Conservation (phyloP, 1,140 invertebrate species). For the Ooceraea biroi region DNA sequence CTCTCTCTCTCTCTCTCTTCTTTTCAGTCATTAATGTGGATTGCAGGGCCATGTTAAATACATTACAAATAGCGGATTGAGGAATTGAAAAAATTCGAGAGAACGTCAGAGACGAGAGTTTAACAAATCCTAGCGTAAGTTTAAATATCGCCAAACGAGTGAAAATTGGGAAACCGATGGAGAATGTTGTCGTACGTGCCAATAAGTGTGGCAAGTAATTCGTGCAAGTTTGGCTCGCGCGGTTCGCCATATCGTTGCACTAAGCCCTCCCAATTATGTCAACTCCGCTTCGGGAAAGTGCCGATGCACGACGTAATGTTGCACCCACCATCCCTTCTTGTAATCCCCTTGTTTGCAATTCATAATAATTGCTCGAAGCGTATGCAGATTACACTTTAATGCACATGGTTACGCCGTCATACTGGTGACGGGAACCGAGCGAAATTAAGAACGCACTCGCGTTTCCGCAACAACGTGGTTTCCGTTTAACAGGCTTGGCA, state of each 20-base stretch:
- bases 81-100: background rate
- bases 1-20: background rate
- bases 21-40: background rate
- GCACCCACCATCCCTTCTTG: conserved; percentile 22
- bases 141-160: background rate
- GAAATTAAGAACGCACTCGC: conserved; percentile 42
- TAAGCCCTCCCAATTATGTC: conserved; percentile 47
- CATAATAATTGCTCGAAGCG: conserved; percentile 60
- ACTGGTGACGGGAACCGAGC: conserved; percentile 24
- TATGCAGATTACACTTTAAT: conserved; percentile 49
- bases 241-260: background rate
- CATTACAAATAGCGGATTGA: background rate
- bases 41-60: background rate
- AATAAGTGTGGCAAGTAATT: conserved; percentile 8
- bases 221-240: background rate
- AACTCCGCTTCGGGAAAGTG: conserved; percentile 33
- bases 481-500: background rate
- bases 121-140: background rate
- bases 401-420: background rate
- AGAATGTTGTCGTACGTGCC: background rate
- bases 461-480: conserved; percentile 4
- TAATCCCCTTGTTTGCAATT: conserved; percentile 59
- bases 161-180: background rate
- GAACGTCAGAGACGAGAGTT: no score
- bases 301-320: conserved; percentile 32